A percentile compares a stretch with the other conserved stretches of the same genome.
Evolutionary conservation across 2,888 invertebrate genomes (phyloP).

Genomic region (Xestia rhomboidea): DNA sequence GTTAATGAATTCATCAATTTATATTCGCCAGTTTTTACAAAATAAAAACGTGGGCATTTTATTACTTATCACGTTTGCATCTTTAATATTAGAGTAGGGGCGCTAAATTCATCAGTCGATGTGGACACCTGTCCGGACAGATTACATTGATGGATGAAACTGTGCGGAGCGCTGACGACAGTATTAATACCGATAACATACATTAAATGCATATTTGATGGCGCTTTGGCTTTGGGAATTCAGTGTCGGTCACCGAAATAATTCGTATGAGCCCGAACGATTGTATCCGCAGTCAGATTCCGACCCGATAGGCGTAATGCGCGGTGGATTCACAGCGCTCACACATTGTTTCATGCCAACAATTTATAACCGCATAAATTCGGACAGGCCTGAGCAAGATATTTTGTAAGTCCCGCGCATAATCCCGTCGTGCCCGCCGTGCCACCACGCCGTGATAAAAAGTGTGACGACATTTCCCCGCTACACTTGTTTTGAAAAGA

Average conservation of each 20-base stretch:
- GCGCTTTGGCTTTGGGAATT: constrained; percentile 77
- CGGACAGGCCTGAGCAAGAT: constrained; percentile 72
- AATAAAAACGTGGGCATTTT: constrained; percentile 8
- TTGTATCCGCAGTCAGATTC: constrained; percentile 80
- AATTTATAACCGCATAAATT: constrained; percentile 80
- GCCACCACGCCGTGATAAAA: constrained; percentile 68
- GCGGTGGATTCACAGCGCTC: constrained; percentile 63
- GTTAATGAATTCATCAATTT: constrained; percentile 1
- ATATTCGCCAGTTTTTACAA: not conserved
- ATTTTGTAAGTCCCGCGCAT: constrained; percentile 73
- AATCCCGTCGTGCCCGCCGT: constrained; percentile 65
- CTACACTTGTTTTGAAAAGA: constrained; percentile 70
- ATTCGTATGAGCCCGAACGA: constrained; percentile 79
- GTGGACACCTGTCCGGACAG: constrained; percentile 38
- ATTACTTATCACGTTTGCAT: constrained; percentile 18
- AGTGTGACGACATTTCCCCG: constrained; percentile 71
- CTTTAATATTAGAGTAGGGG: constrained; percentile 16
- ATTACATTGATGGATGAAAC: constrained; percentile 56
- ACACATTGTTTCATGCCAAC: constrained; percentile 77
- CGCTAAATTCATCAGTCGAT: constrained; percentile 50
- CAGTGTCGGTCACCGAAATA: constrained; percentile 77
- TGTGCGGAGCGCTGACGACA: constrained; percentile 43
- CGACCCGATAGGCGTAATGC: constrained; percentile 74
- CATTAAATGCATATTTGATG: constrained; percentile 74
- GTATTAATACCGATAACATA: constrained; percentile 64